Conservation (phyloP, 2,797 vertebrate genomes). For the Nannoperca australis region DNA sequence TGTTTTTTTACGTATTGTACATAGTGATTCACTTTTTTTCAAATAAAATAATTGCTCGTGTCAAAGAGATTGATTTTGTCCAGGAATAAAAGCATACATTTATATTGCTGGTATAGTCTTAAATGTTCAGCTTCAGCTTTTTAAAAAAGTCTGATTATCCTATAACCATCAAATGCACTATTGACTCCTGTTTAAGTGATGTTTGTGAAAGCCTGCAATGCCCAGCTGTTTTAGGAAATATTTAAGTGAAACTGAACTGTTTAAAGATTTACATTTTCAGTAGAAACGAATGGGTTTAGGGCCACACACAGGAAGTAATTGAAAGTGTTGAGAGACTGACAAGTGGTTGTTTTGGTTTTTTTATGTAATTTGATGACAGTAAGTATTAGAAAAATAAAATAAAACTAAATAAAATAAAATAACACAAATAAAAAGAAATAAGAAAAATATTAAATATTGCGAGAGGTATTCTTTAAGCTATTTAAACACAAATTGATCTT, state of each 20-base stretch:
- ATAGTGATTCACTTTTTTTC: slow-evolving; percentile 83
- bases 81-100: background rate
- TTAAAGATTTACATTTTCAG: background rate
- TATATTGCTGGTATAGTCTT: background rate
- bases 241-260: background rate
- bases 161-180: background rate
- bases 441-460: background rate
- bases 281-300: background rate
- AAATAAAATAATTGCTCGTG: slow-evolving; percentile 84
- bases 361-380: background rate
- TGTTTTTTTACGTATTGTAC: slow-evolving; percentile 85
- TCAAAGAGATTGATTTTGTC: slow-evolving; percentile 54
- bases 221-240: slow-evolving; percentile 1
- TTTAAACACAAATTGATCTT: background rate
- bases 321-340: too few species aligned
- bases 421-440: background rate
- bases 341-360: background rate
- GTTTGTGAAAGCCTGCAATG: background rate
- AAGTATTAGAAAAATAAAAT: background rate
- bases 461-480: background rate
- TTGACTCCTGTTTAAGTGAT: background rate
- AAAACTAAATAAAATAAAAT: background rate
- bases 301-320: background rate
- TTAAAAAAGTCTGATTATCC: background rate
- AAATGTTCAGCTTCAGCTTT: background rate